A percentile compares a stretch with the other conserved stretches of the same genome.
Conservation (phyloP, 2,797 vertebrate species). For the Chloroceryle inda region DNA sequence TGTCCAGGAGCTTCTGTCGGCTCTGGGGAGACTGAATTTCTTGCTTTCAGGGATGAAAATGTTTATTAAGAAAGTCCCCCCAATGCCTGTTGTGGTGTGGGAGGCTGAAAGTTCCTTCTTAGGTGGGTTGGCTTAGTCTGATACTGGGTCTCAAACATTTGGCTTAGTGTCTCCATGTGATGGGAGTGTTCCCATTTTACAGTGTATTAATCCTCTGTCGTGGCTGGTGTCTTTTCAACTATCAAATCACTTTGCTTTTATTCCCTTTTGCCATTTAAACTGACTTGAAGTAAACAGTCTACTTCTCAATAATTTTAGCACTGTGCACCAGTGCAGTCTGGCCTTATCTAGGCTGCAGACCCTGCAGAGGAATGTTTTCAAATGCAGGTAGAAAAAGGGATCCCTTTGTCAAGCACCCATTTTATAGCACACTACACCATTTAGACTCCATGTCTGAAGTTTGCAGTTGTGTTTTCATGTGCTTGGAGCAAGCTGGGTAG, state of each 20-base stretch:
- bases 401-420: background rate
- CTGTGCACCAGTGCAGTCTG: background rate
- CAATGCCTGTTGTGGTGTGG: background rate
- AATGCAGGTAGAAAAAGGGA: fast-evolving
- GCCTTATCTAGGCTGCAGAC: fast-evolving
- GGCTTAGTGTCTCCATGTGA: background rate
- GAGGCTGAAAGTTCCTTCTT: background rate
- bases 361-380: background rate
- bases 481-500: background rate
- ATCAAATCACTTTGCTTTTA: background rate
- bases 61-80: too few relatives aligned
- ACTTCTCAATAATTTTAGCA: background rate
- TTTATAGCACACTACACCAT: background rate
- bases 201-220: fast-evolving
- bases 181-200: background rate
- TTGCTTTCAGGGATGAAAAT: too few relatives aligned
- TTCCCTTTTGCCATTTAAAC: background rate
- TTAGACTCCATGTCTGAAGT: background rate
- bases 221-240: background rate
- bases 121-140: background rate
- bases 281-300: background rate
- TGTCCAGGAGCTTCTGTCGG: background rate
- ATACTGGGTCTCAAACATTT: background rate
- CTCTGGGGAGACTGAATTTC: background rate
- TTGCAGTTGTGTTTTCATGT: background rate